Evolutionary conservation across 2,888 invertebrate species (phyloP).

Genomic region (Plemyria rubiginata): DNA sequence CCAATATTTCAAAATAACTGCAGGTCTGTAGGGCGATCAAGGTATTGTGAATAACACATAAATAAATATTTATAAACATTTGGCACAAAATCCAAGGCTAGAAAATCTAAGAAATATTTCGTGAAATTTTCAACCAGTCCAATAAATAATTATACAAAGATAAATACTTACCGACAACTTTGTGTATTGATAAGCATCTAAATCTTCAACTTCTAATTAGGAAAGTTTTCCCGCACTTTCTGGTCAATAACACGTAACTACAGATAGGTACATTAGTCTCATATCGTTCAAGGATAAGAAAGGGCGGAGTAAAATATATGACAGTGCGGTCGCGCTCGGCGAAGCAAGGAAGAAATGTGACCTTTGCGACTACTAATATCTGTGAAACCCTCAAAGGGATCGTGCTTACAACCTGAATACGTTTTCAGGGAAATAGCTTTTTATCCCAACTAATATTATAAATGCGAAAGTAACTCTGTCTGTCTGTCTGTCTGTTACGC

Average conservation of each 20-base stretch:
- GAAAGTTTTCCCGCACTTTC: constrained; percentile 16
- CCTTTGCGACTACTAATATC: constrained; percentile 61
- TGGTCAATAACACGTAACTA: constrained; percentile 15
- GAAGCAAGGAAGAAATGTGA: constrained; percentile 75
- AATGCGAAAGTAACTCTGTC: too few relatives aligned
- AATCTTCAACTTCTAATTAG: constrained; percentile 18
- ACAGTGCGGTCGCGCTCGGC: constrained; percentile 71
- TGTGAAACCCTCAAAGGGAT: constrained; percentile 42
- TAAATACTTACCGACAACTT: background rate
- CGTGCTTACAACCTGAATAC: constrained; percentile 15
- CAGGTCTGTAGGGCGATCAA: too few relatives aligned
- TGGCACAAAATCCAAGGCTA: too few relatives aligned
- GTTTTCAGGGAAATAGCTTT: constrained; percentile 15
- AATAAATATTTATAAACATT: too few relatives aligned
- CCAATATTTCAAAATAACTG: too few relatives aligned
- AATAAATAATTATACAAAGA: background rate
- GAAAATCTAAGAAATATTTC: too few relatives aligned
- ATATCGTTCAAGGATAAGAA: constrained; percentile 29
- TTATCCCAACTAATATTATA: too few relatives aligned
- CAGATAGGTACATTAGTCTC: constrained; percentile 22
- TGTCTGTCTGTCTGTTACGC: too few relatives aligned
- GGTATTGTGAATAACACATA: too few relatives aligned
- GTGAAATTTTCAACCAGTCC: too few relatives aligned
- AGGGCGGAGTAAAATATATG: constrained; percentile 71
- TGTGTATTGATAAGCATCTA: background rate